Evolutionary conservation across 2,888 invertebrate species (phyloP).

Genomic region (Bruchidius siliquastri): DNA sequence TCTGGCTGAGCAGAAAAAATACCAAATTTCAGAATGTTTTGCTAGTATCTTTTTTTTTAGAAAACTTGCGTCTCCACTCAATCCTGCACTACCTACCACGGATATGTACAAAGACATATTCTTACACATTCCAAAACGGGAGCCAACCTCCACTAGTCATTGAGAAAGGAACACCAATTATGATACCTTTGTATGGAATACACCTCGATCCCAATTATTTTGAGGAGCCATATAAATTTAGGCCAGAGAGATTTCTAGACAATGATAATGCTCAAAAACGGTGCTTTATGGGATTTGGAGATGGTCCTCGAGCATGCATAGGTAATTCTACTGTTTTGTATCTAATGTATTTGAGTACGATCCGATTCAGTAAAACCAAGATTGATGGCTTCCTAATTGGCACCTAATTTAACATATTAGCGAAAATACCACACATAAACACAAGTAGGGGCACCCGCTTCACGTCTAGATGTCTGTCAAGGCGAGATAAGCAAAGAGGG

Average conservation of each 20-base stretch:
- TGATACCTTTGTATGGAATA: conserved; percentile 36
- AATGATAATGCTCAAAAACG: conserved; percentile 30
- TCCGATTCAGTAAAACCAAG: too few relatives aligned
- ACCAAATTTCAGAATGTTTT: too few relatives aligned
- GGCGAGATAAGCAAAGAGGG: too few relatives aligned
- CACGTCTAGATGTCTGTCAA: too few relatives aligned
- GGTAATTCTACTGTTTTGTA: conserved; percentile 26
- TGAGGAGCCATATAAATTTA: conserved; percentile 42
- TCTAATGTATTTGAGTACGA: too few relatives aligned
- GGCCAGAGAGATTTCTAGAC: conserved; percentile 42
- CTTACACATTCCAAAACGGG: conserved; percentile 18
- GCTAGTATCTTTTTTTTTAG: conserved; percentile 2
- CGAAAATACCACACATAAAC: too few relatives aligned
- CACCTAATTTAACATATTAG: too few relatives aligned
- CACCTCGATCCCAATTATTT: conserved; percentile 42
- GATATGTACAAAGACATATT: conserved; percentile 27
- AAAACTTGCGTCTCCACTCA: conserved; percentile 8
- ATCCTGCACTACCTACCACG: conserved; percentile 12
- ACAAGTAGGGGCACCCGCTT: too few relatives aligned
- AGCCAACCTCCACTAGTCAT: conserved; percentile 22
- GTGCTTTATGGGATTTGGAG: conserved; percentile 34
- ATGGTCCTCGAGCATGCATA: conserved; percentile 35
- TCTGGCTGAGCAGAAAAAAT: too few relatives aligned
- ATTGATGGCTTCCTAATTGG: too few relatives aligned
- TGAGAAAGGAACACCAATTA: conserved; percentile 34